Evolutionary conservation across 2,113 vertebrate species (phyloP), one percentile per base, ranked within the genome.

Genomic region (Callospermophilus lateralis): DNA sequence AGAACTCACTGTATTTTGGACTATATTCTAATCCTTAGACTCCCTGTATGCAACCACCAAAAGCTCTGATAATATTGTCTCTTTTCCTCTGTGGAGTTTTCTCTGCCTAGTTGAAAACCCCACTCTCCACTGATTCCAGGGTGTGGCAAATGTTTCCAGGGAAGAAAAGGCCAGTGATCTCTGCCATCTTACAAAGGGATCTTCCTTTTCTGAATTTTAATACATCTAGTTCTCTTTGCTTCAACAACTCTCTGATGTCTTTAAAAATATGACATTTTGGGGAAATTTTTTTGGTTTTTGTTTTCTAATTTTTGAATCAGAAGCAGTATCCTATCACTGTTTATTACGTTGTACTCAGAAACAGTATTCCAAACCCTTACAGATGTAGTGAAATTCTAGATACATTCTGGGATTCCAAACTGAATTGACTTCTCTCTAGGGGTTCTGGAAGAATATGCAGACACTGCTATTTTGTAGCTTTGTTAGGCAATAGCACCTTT

Each of bases 161-260:
- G 42, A 81, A 92, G 73, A 80, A 80, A 84, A 70, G 24, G 3
- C 24, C 68, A 81, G 45, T 45, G 28, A 42, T 32, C 37, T 79
- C 42, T 48, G 45, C 58, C 26, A 30, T 42, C 28, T 42, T 45
- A 5, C 0, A 15, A 65, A 67, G 13, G 24, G 34, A 17, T 84
- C 70, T 74, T 93, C 12, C 53, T 22, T 90, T 34, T 68, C 30
- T 53, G 6, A 42, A 81, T 37, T 87, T 95, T 93, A 89, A 20
- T 70, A 74, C 34, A 30, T 68, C 39, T 13, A 32, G 22, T 81
- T 63, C 17, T 80, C 55, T 85, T 68, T 90, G 58, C 17, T 37
- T 80, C 9, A 68, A 32, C 1, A 42, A 20, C 22, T n/a, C 28
- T 63, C 28, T 51, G 30, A 22, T 58, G 55, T 34, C 58, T 81